A percentile compares a stretch with the other conserved stretches of the same genome.
Evolutionary conservation across 1,140 invertebrate species (phyloP).

Genomic region (Coenobita brevimanus): DNA sequence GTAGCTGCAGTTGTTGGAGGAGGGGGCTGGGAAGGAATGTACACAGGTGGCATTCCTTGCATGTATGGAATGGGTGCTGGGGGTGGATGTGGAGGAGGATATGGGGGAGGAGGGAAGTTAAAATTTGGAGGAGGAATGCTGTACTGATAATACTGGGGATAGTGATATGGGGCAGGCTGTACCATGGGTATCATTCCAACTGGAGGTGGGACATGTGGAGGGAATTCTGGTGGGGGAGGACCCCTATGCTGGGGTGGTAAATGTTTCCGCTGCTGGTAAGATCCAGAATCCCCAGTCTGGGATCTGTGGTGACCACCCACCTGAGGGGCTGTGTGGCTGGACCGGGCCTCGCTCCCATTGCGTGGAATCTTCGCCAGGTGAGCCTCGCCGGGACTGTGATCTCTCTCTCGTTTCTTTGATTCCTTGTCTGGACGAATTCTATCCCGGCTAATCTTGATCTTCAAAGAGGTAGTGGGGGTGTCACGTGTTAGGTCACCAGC

Average conservation of each 20-base stretch:
- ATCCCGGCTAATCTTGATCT: conserved; percentile 70
- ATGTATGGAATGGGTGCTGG: conserved; percentile 35
- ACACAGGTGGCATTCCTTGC: conserved; percentile 40
- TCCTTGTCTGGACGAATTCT: conserved; percentile 47
- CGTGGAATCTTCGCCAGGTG: conserved; percentile 53
- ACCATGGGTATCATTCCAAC: conserved; percentile 49
- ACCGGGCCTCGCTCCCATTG: conserved; percentile 43
- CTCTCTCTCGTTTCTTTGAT: conserved; percentile 69
- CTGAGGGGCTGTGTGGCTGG: conserved; percentile 62
- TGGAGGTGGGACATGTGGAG: conserved; percentile 1
- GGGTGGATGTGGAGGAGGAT: conserved; percentile 38
- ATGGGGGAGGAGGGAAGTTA: conserved; percentile 45
- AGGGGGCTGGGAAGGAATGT: conserved; percentile 14
- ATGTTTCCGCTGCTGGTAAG: conserved; percentile 51
- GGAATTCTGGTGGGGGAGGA: background rate
- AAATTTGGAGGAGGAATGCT: conserved; percentile 54
- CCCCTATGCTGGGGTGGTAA: conserved; percentile 7
- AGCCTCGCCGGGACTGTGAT: conserved; percentile 60
- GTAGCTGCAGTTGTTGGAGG: conserved; percentile 22
- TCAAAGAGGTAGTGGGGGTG: conserved; percentile 69
- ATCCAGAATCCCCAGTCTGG: conserved; percentile 11
- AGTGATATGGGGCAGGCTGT: conserved; percentile 41
- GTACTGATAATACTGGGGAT: conserved; percentile 41
- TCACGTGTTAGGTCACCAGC: conserved; percentile 70
- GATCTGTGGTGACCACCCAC: conserved; percentile 60